These are phyloP conservation scores for Spinus olivaceus DNA, from an alignment of 2,797 vertebrate species.

Conservation along the genomic window DNA sequence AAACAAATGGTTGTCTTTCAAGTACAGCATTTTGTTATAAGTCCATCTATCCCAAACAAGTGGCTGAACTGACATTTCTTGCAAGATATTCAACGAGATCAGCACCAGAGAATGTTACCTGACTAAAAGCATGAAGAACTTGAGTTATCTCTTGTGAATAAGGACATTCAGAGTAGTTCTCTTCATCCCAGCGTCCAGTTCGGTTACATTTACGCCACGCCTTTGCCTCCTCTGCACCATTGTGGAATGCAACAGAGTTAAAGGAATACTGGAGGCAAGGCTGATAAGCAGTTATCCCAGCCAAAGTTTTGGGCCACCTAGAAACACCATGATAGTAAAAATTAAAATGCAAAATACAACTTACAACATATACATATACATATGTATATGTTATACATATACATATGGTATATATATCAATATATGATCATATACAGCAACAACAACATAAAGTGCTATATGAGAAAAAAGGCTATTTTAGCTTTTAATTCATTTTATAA, in stretches of 20 bases:
- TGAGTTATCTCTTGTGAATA: slow-evolving; percentile 86
- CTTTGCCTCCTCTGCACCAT: slow-evolving; percentile 75
- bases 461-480: not conserved
- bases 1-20: not conserved
- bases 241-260: slow-evolving; percentile 69
- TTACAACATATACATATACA: not conserved
- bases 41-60: not conserved
- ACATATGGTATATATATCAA: not conserved
- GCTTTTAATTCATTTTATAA: not conserved
- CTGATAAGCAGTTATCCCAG: slow-evolving; percentile 84
- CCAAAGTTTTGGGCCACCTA: slow-evolving; percentile 91
- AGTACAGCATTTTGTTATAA: not conserved
- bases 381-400: too few species aligned
- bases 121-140: slow-evolving; percentile 85
- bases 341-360: not conserved
- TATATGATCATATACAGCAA: not conserved
- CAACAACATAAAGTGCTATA: not conserved
- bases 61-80: not conserved
- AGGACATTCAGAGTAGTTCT: slow-evolving; percentile 87
- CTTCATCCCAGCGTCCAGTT: slow-evolving; percentile 84
- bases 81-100: not conserved
- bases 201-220: slow-evolving; percentile 87
- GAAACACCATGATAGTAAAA: not conserved
- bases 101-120: slow-evolving; percentile 70
- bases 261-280: slow-evolving; percentile 79